Evolutionary conservation across 2,888 invertebrate species (phyloP), one percentile per base, ranked within the genome.

Genomic region (Hydropsyche betteni): DNA sequence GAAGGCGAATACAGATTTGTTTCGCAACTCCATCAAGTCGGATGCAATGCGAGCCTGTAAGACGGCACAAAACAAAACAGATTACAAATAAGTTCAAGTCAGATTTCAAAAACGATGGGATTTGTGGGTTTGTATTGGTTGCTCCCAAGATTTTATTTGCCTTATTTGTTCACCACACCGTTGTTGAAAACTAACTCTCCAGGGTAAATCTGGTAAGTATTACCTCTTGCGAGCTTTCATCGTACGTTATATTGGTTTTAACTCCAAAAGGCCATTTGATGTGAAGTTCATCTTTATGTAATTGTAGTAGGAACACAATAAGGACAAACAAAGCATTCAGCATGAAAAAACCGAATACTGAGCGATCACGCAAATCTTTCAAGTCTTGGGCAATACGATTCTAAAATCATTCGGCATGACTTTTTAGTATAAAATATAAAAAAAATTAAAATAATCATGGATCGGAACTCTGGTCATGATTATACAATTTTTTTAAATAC

Each of bases 331-430:
- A 92, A 81, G 98, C 96, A 89, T 99, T 99, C 86, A 97, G 87
- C 98, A 99, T 99, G 90, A 98, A 95, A 91, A 99, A 98, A 81
- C 93, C 95, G 88, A 98, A 97, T 80, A 97, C 96, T 80, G 95
- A 95, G 82, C 95, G 94, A 89, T 98, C 97, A 84, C 98, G 91
- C 82, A 99, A 90, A 85, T 97, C 97, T 90, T 95, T 94, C 84
- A 99, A 90, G 86, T 97, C 96, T 85, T 87, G 89, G 82, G 95
- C 93, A 85, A 96, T 95, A 90, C 95, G 92, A 83, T 92, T 94
- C 95, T 96, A 92, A 89, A 92, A 92, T 86, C 85, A 81, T 83
- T 84, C 81, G 80, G 78, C 82, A 24, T 16, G 34, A 68, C 36
- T 52, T 68, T 68, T 68, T 44, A 34, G 33, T 68, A 68, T 34